These are phyloP conservation scores for Deilephila porcellus DNA, from an alignment of 2,888 invertebrate species.

Conservation along the genomic window DNA sequence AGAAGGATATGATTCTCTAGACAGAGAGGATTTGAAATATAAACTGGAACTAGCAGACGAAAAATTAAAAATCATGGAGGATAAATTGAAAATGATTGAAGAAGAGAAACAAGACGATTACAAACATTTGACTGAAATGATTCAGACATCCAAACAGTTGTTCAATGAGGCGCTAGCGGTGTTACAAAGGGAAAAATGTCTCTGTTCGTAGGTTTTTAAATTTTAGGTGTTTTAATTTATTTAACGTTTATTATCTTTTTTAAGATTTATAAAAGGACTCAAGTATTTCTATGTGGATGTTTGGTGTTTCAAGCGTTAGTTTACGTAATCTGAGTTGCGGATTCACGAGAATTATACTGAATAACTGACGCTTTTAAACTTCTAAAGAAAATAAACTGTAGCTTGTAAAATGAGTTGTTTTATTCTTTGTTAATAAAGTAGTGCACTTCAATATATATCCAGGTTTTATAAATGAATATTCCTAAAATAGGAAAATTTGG, in stretches of 20 bases:
- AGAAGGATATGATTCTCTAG: slow-evolving; percentile 61
- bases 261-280: neutral
- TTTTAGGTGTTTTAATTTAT: slow-evolving; percentile 37
- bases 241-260: slow-evolving; percentile 38
- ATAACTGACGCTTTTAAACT: no score
- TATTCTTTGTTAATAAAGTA: neutral
- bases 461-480: no score
- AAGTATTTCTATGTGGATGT: no score
- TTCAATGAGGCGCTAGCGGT: slow-evolving; percentile 82
- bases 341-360: no score
- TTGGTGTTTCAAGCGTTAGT: no score
- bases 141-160: slow-evolving; percentile 83
- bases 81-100: slow-evolving; percentile 86
- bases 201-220: slow-evolving; percentile 59
- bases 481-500: no score
- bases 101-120: slow-evolving; percentile 86
- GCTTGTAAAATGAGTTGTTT: no score
- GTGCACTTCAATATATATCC: no score
- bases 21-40: slow-evolving; percentile 73
- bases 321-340: no score
- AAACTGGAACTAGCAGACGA: slow-evolving; percentile 87
- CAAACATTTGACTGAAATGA: slow-evolving; percentile 81
- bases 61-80: slow-evolving; percentile 86
- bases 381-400: no score
- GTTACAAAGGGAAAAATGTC: slow-evolving; percentile 74